Evolutionary conservation across 30 jellyfish, hydroid and myxozoan species (phyloP).

Genomic region (Cassiopea andromeda): DNA sequence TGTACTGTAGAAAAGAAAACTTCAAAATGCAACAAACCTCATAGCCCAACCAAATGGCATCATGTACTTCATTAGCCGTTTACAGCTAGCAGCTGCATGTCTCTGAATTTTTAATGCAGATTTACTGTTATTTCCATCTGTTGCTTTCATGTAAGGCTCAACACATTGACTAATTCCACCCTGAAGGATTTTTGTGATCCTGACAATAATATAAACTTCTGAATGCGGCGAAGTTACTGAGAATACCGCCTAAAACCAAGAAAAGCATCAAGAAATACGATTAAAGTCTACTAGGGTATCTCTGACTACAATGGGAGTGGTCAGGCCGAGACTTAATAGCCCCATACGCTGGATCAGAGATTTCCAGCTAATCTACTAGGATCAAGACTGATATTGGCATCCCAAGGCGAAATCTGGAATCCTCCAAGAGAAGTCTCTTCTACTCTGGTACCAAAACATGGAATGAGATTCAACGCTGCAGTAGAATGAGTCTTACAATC

Average conservation of each 20-base stretch:
- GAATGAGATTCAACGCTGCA: too few relatives aligned
- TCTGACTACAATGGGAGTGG: background rate
- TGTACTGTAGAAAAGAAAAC: too few relatives aligned
- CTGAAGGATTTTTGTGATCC: conserved; percentile 91
- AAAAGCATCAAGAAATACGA: background rate
- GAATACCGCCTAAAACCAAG: conserved; percentile 81
- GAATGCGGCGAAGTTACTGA: conserved; percentile 94
- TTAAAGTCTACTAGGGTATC: background rate
- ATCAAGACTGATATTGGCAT: too few relatives aligned
- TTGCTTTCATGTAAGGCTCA: conserved; percentile 94
- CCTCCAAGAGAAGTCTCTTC: too few relatives aligned
- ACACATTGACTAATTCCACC: conserved; percentile 98
- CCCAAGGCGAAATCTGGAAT: too few relatives aligned
- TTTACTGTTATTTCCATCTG: conserved; percentile 74
- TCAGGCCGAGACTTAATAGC: too few relatives aligned
- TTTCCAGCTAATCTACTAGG: too few relatives aligned
- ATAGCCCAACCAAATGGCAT: conserved; percentile 99
- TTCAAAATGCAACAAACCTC: conserved; percentile 66
- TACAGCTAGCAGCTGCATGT: conserved; percentile 76
- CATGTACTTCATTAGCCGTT: conserved; percentile 83
- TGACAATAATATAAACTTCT: conserved; percentile 85
- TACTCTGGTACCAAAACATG: too few relatives aligned
- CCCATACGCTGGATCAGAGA: too few relatives aligned
- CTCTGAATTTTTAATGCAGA: conserved; percentile 82
- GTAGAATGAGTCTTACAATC: too few relatives aligned